phyloP scores from a whole-genome alignment of 1,140 invertebrate genomes.

The Globodera ellingtonae region DNA sequence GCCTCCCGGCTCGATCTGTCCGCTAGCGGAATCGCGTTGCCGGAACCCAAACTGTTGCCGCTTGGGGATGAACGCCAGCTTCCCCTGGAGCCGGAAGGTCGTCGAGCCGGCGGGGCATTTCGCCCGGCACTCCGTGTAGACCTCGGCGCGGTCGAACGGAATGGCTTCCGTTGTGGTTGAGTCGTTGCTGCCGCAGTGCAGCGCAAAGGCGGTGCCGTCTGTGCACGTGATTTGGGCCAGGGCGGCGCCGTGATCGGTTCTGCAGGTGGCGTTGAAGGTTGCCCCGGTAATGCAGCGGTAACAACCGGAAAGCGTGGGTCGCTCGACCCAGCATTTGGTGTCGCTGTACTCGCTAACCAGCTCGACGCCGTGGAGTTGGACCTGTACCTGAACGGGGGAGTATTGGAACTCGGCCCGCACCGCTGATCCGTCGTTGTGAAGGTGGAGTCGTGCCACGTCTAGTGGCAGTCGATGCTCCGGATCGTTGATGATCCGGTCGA shows the following conservation, averaged over 20 bases:
- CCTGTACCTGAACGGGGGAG: not conserved
- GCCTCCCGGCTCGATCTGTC: not conserved
- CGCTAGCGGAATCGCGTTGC: not conserved
- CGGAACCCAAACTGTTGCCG: constrained; percentile 4
- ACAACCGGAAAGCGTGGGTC: not conserved
- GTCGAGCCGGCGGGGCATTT: constrained; percentile 5
- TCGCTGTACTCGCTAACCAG: not conserved
- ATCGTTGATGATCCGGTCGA: not conserved
- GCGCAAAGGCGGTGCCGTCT: not conserved
- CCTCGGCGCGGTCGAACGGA: not conserved
- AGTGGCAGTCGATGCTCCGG: not conserved
- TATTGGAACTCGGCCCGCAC: not conserved
- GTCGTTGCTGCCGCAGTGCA: not conserved
- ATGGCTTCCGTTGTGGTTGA: not conserved
- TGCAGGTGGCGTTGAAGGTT: not conserved
- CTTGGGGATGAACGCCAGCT: not conserved
- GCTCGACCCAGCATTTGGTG: not conserved
- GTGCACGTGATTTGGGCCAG: not conserved
- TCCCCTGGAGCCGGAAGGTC: not conserved
- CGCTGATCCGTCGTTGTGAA: not conserved
- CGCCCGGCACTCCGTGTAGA: not conserved
- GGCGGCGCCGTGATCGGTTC: not conserved
- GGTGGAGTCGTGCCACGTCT: not conserved
- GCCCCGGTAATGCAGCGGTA: constrained; percentile 2
- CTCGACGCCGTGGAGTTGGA: too few relatives aligned